Conservation (phyloP, 1,140 invertebrate genomes). For the Aphelinus atriplicis region DNA sequence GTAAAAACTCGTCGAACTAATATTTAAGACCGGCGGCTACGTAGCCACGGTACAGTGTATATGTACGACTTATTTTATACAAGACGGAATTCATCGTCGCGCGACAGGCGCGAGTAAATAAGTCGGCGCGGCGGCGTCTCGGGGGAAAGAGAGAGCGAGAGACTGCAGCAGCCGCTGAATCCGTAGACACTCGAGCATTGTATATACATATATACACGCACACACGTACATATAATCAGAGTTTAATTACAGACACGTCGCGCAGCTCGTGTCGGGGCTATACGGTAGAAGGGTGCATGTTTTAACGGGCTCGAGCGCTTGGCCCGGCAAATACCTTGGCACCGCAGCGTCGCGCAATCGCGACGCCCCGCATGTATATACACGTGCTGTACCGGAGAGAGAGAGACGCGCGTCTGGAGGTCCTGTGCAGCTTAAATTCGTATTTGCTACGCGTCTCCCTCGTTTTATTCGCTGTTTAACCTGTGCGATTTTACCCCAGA, state of each 20-base stretch:
- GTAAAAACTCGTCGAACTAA: too few species aligned
- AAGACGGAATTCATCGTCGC: too few species aligned
- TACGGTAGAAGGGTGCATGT: not conserved
- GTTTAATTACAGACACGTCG: conserved; percentile 43
- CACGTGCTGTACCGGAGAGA: not conserved
- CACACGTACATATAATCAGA: conserved; percentile 35
- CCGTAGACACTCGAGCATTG: too few species aligned
- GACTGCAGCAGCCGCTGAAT: too few species aligned
- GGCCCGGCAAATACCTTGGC: not conserved
- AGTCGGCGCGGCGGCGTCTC: too few species aligned
- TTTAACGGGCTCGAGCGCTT: conserved; percentile 6
- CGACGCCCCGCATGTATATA: not conserved
- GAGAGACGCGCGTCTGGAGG: not conserved
- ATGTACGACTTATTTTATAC: too few species aligned
- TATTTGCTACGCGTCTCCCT: conserved; percentile 11
- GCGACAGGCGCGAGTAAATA: too few species aligned
- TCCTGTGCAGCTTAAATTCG: not conserved
- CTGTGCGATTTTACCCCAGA: not conserved
- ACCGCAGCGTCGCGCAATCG: not conserved
- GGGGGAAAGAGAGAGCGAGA: too few species aligned
- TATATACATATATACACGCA: not conserved
- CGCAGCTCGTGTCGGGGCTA: not conserved
- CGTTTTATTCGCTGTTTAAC: not conserved
- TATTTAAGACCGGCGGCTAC: too few species aligned
- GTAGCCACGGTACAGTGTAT: too few species aligned